Percentiles rank a stretch among this genome's conserved stretches.
Conservation (phyloP, 2,113 vertebrate species). For the Sardina pilchardus region DNA sequence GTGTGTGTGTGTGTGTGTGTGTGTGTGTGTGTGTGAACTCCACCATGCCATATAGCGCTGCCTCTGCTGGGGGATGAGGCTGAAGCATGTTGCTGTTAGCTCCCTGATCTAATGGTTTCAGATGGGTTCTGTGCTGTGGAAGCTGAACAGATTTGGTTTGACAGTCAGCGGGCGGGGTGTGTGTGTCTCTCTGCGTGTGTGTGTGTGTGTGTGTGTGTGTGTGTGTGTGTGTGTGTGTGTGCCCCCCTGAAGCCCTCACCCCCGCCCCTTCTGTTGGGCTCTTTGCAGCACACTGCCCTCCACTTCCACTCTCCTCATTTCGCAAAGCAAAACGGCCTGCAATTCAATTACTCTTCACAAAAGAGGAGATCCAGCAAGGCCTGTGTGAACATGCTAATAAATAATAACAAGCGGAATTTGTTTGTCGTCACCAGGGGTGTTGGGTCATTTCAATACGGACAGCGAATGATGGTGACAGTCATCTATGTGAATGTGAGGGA, state of each 20-base stretch:
- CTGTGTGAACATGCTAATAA: not conserved
- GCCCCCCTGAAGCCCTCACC: not conserved
- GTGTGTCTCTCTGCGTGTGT: not conserved
- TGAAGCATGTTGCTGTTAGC: constrained; percentile 25
- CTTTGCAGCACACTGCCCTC: constrained; percentile 31
- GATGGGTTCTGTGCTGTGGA: constrained; percentile 24
- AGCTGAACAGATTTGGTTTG: constrained; percentile 37
- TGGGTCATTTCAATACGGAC: not conserved
- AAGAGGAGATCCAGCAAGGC: not conserved
- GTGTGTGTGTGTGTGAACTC: not conserved
- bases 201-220: not conserved
- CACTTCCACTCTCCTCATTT: constrained; percentile 30
- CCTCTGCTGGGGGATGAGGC: constrained; percentile 16
- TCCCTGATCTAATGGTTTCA: constrained; percentile 30
- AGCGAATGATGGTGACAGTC: not conserved
- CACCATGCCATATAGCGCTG: constrained; percentile 20
- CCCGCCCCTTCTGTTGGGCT: constrained; percentile 33
- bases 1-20: not conserved
- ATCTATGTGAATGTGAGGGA: not conserved
- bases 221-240: not conserved
- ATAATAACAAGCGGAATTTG: not conserved
- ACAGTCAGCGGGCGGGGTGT: constrained; percentile 22
- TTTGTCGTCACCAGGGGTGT: not conserved
- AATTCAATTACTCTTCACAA: constrained; percentile 25
- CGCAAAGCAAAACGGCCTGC: constrained; percentile 34